Base-by-base conservation (phyloP, 2,113 vertebrate genomes). In the Camelus dromedarius region DNA sequence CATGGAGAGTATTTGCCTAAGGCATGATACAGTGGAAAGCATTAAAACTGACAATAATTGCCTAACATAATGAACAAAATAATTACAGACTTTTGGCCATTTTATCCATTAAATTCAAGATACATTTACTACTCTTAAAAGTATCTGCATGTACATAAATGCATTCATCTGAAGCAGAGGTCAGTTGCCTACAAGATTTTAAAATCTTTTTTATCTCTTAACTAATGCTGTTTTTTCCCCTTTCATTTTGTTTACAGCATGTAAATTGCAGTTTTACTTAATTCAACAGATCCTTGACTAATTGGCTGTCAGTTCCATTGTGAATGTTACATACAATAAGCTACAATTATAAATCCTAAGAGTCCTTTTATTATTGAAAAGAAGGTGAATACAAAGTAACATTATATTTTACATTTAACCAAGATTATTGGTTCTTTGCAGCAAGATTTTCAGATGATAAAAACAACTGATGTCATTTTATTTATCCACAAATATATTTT, bases 1-100 rank as follows among this genome's bases (percentile, higher is more conserved):
- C 73, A 92, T 28, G 22, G 80, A 98, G 83, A 97, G 67, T 94
- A 96, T 98, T 98, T 98, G 98, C 98, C 97, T 95, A 89, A 97
- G 97, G 98, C 96, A 58, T 82, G 79, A 94, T 96, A 97, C 30
- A 94, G 92, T 60, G 94, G 75, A 94, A 98, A 96, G 38, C 79
- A 93, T 95, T 97, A 95, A 98, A 98, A 97, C 90, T 50, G 73
- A 85, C 92, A 97, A 98, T 98, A 98, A 98, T 98, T 98, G 62
- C 96, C 95, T 97, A 97, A 92, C 73, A 86, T n/a, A 96, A 96
- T 73, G 88, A 98, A 97, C 81, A 97, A 97, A 28, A 52, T 91
- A 97, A 98, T 98, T 98, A 83, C 54, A 85, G 70, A 95, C 77
- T 95, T 97, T 96, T 95, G 72, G 82, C 4, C 11, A 98, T 96